Evolutionary conservation across 2,888 invertebrate species (phyloP).

Genomic region (Leptopilina drosophilae): DNA sequence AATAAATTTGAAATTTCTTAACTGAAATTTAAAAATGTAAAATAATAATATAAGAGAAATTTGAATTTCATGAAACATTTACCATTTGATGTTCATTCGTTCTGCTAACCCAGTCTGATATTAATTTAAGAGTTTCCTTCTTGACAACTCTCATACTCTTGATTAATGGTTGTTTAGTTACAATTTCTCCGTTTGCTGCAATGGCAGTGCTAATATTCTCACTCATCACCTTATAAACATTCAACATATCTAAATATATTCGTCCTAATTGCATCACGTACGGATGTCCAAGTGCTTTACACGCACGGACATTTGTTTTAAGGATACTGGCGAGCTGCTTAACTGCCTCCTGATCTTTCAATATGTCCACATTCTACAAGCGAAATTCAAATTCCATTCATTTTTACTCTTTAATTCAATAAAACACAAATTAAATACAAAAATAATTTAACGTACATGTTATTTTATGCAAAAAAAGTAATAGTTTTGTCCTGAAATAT

Average conservation of each 20-base stretch:
- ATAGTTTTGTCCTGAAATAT: too few species aligned
- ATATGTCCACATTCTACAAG: constrained; percentile 90
- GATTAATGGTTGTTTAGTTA: constrained; percentile 98
- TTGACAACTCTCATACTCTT: constrained; percentile 99
- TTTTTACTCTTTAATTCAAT: too few species aligned
- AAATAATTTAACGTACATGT: too few species aligned
- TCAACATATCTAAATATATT: constrained; percentile 99
- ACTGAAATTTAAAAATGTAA: too few species aligned
- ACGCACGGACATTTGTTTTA: constrained; percentile 99
- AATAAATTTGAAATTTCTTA: too few species aligned
- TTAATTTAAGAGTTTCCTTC: constrained; percentile 97
- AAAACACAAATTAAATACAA: too few species aligned
- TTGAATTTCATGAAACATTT: constrained; percentile 51
- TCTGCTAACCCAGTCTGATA: constrained; percentile 96
- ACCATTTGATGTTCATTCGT: constrained; percentile 93
- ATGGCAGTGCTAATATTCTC: constrained; percentile 97
- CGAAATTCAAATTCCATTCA: neutral
- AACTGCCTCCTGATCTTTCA: constrained; percentile 97
- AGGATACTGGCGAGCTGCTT: constrained; percentile 98
- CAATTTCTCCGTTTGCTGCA: constrained; percentile 94
- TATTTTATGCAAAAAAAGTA: too few species aligned
- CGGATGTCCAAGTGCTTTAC: constrained; percentile 97
- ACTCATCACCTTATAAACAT: constrained; percentile 97
- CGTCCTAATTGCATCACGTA: constrained; percentile 96
- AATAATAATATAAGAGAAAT: constrained; percentile 10